These are phyloP conservation scores for Diorhabda elongata DNA, from an alignment of 1,140 invertebrate species.

Conservation along the genomic window DNA sequence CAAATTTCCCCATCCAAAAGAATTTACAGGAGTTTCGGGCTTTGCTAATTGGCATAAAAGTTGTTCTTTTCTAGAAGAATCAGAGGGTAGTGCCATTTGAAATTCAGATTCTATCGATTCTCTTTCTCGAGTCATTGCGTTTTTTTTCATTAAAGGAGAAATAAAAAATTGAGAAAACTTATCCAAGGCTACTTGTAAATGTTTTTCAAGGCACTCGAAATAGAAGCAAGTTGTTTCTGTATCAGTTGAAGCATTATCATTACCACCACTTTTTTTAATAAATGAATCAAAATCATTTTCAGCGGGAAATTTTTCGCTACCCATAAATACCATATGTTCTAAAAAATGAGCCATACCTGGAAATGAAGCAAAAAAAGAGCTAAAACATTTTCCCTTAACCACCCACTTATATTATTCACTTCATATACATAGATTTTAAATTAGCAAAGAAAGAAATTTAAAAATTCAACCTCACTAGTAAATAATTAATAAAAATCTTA, in stretches of 20 bases:
- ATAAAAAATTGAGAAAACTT: slow-evolving; percentile 90
- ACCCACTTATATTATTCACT: no score
- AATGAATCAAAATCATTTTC: slow-evolving; percentile 85
- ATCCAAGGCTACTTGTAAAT: slow-evolving; percentile 70
- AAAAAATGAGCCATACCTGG: slow-evolving; percentile 85
- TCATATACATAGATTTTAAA: no score
- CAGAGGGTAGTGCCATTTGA: slow-evolving; percentile 65
- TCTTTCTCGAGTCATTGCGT: slow-evolving; percentile 84
- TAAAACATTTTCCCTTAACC: no score
- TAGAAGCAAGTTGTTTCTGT: slow-evolving; percentile 82
- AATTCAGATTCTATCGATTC: slow-evolving; percentile 90
- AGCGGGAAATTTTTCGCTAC: slow-evolving; percentile 78
- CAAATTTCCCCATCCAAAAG: slow-evolving; percentile 84
- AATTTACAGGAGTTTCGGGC: slow-evolving; percentile 65
- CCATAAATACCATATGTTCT: slow-evolving; percentile 96
- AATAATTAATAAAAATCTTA: no score
- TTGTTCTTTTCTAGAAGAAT: slow-evolving; percentile 68
- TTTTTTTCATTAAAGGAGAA: slow-evolving; percentile 77
- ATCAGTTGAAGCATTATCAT: slow-evolving; percentile 78
- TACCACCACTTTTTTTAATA: slow-evolving; percentile 72
- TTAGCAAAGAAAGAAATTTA: no score
- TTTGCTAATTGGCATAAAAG: slow-evolving; percentile 65
- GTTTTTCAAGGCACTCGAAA: slow-evolving; percentile 79
- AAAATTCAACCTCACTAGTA: no score
- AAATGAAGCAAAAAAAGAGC: background rate